phyloP scores from a whole-genome alignment of 2,113 vertebrate genomes.

The Mobula birostris region DNA sequence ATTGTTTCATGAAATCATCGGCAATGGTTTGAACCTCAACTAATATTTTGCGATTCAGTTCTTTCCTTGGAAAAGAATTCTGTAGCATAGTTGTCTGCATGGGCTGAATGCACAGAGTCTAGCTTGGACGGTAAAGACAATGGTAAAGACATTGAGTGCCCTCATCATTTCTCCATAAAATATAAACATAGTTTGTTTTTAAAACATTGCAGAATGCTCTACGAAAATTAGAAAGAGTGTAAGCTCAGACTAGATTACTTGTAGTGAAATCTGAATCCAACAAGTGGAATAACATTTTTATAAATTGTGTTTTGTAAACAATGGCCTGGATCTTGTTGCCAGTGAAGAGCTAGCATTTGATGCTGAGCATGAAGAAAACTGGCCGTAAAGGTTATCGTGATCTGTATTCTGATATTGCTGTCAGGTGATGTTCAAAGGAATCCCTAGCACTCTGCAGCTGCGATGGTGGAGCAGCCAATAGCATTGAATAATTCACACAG shows the following conservation, averaged over 20 bases:
- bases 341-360: no score
- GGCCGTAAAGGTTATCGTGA: no score
- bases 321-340: no score
- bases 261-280: neutral
- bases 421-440: no score
- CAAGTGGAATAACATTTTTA: neutral
- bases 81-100: neutral
- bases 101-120: neutral
- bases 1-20: neutral
- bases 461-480: no score
- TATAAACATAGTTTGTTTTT: no score
- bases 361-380: no score
- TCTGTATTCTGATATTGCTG: no score
- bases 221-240: neutral
- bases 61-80: neutral
- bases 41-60: neutral
- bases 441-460: no score
- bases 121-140: no score
- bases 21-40: neutral
- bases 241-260: neutral
- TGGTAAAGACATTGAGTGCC: neutral
- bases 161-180: neutral
- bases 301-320: neutral
- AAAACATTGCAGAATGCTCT: neutral
- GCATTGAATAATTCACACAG: no score